These are phyloP conservation scores for Pseudomyrmex flavicornis DNA, from an alignment of 1,140 invertebrate species.

Conservation along the genomic window DNA sequence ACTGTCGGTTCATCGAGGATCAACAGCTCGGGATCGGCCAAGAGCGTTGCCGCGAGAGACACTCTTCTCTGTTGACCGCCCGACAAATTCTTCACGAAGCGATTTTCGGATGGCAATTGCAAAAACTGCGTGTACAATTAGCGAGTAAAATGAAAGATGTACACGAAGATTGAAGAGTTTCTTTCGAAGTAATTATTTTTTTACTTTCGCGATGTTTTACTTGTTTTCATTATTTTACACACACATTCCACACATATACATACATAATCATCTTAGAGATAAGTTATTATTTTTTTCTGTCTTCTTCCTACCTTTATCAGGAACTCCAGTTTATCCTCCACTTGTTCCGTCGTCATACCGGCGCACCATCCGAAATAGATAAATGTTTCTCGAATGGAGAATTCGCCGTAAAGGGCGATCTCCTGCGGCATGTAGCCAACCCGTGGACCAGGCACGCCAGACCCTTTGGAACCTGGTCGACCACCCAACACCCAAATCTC, in stretches of 20 bases:
- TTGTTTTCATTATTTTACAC: no score
- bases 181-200: no score
- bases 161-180: no score
- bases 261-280: no score
- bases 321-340: conserved; percentile 93
- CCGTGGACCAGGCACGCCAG: conserved; percentile 88
- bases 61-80: conserved; percentile 96
- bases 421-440: conserved; percentile 92
- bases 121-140: conserved; percentile 80
- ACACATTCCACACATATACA: no score
- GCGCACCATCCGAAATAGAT: conserved; percentile 96
- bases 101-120: conserved; percentile 86
- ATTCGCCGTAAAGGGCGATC: conserved; percentile 95
- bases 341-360: conserved; percentile 90
- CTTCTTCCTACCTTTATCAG: conserved; percentile 88
- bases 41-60: conserved; percentile 93
- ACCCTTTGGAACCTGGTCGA: conserved; percentile 92
- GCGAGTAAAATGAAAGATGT: no score
- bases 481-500: conserved; percentile 94
- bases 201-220: no score
- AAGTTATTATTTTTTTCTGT: no score
- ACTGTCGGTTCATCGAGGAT: conserved; percentile 98
- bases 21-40: conserved; percentile 95
- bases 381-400: conserved; percentile 95
- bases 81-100: conserved; percentile 93